Percentiles rank a stretch among this genome's conserved stretches.
These are phyloP conservation scores for Cephus nigrinus DNA, from an alignment of 2,888 invertebrate species.

Conservation along the genomic window DNA sequence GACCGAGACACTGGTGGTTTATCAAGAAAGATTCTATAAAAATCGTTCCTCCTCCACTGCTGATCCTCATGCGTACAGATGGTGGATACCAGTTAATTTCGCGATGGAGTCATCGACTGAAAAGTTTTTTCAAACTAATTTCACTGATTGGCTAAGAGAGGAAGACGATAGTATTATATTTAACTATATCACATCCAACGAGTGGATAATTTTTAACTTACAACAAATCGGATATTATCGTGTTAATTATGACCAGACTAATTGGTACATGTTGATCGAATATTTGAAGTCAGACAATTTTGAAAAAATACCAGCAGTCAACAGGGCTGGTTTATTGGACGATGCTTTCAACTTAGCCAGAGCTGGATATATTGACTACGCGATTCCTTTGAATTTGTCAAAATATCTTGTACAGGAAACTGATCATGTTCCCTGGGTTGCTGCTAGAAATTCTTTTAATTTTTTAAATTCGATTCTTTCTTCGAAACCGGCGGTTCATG, in stretches of 20 bases:
- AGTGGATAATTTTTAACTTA: slow-evolving; percentile 75
- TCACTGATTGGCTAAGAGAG: slow-evolving; percentile 68
- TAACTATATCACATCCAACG: slow-evolving; percentile 54
- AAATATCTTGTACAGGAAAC: slow-evolving; percentile 71
- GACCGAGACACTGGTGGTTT: slow-evolving; percentile 28
- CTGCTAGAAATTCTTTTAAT: slow-evolving; percentile 71
- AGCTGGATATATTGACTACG: slow-evolving; percentile 70
- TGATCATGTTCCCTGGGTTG: slow-evolving; percentile 75
- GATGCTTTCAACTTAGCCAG: slow-evolving; percentile 77
- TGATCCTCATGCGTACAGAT: slow-evolving; percentile 33
- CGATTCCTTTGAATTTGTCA: slow-evolving; percentile 70
- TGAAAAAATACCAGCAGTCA: slow-evolving; percentile 70
- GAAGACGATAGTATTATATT: slow-evolving; percentile 49
- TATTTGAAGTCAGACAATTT: slow-evolving; percentile 67
- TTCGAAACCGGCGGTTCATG: background rate
- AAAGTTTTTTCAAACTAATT: slow-evolving; percentile 67
- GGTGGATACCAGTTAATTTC: slow-evolving; percentile 57
- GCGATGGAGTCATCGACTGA: slow-evolving; percentile 40
- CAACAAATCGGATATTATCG: slow-evolving; percentile 69
- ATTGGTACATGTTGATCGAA: slow-evolving; percentile 73
- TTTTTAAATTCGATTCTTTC: slow-evolving; percentile 81
- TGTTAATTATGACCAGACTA: slow-evolving; percentile 74
- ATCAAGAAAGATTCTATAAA: slow-evolving; percentile 28
- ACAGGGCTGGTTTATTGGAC: slow-evolving; percentile 81
- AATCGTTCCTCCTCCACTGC: background rate